Percentiles rank a stretch among this genome's conserved stretches.
Evolutionary conservation across 2,113 vertebrate species (phyloP).

Genomic region (Halichoerus grypus): DNA sequence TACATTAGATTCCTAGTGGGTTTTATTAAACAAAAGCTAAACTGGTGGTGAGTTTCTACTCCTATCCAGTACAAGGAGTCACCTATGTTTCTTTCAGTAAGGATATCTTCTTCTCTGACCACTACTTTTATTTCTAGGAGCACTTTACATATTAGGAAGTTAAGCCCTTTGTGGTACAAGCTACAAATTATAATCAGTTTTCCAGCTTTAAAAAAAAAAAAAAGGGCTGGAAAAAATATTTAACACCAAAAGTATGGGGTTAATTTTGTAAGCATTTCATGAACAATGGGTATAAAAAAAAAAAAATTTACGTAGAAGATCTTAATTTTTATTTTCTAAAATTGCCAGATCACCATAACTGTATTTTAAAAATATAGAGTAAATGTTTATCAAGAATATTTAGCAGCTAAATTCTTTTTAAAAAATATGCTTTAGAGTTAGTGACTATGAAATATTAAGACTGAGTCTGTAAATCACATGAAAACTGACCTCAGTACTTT

Average conservation of each 20-base stretch:
- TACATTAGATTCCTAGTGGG: neutral
- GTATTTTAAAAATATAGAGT: neutral
- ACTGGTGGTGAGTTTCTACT: neutral
- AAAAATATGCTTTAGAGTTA: neutral
- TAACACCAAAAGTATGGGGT: neutral
- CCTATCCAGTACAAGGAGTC: neutral
- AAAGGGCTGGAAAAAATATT: neutral
- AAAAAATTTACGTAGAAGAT: neutral
- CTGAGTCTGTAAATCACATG: neutral
- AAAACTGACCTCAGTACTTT: neutral
- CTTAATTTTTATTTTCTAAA: slow-evolving; percentile 24
- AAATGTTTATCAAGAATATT: neutral
- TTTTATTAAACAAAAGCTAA: neutral
- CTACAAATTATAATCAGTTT: neutral
- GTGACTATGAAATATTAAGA: neutral
- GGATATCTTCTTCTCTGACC: neutral
- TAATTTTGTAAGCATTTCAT: neutral
- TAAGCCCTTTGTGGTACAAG: neutral
- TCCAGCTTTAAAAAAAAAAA: neutral
- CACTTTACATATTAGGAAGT: neutral
- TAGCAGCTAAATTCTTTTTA: neutral
- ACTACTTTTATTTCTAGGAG: neutral
- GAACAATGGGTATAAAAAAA: neutral
- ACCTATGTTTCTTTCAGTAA: neutral
- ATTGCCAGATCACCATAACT: neutral